These are phyloP conservation scores for Pollicipes pollicipes DNA, from an alignment of 1,140 invertebrate genomes.

Conservation along the genomic window DNA sequence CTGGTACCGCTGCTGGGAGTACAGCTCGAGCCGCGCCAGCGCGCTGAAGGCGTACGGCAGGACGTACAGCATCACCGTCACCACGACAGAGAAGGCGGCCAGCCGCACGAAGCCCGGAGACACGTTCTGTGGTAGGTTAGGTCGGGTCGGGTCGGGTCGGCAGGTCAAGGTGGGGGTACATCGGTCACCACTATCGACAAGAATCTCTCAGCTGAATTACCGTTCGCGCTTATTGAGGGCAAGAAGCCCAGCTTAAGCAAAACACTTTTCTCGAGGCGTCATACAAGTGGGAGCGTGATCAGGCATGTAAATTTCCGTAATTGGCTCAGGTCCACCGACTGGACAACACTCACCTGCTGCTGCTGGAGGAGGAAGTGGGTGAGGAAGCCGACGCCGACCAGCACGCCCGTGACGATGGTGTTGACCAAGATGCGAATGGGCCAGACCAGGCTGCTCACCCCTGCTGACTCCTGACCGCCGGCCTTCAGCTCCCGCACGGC, in stretches of 20 bases:
- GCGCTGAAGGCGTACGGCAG: neutral
- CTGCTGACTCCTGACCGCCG: too few species aligned
- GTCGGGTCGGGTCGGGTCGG: too few species aligned
- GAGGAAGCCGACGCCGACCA: constrained; percentile 27
- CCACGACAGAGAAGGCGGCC: neutral
- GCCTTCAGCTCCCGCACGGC: neutral
- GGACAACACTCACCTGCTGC: constrained; percentile 13
- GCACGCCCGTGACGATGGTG: constrained; percentile 14
- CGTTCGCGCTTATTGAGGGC: too few species aligned
- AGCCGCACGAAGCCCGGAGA: neutral
- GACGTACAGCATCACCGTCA: constrained; percentile 7
- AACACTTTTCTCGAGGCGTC: too few species aligned
- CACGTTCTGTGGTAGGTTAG: neutral
- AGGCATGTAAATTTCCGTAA: too few species aligned
- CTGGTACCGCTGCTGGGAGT: neutral
- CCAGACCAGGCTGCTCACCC: constrained; percentile 25
- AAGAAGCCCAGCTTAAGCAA: too few species aligned
- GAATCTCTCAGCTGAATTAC: too few species aligned
- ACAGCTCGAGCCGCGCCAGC: neutral
- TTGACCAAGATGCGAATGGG: constrained; percentile 27
- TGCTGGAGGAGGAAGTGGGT: constrained; percentile 28
- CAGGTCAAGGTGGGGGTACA: too few species aligned
- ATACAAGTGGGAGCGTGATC: too few species aligned
- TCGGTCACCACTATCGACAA: too few species aligned
- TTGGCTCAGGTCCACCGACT: too few species aligned